Base-by-base conservation (phyloP, 2,888 invertebrate species). In the Thymelicus acteon region DNA sequence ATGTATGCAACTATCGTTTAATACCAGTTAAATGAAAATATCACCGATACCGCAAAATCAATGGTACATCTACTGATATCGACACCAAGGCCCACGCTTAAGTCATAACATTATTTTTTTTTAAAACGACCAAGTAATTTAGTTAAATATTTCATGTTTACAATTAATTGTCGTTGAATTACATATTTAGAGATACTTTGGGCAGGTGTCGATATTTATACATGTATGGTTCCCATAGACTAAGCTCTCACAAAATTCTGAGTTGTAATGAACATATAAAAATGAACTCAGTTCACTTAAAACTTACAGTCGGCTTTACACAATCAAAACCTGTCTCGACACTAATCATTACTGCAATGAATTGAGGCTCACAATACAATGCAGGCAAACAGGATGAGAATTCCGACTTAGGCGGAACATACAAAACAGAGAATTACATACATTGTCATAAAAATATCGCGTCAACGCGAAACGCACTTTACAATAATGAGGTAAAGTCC, bases 331-430 rank as follows among this genome's bases (percentile, higher is more conserved):
- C 64, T 54, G 52, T 39, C 54, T 63, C 39, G 37, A 63, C 48
- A 39, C 37, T 63, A 39, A 49, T 8, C 49, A 37, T 49, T 37
- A 63, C 52, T 52, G 52, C 40, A 49, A 31, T 24, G 12, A 39
- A 7, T n/a, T 37, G 24, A 24, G 39, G 63, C 39, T 52, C 24
- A 52, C 39, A 40, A 64, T 52, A 39, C 49, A 54, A 52, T 40
- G 52, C 19, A 5, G 10, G 15, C 52, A 39, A 52, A 64, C 48
- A 15, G 54, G 40, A 65, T 40, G 64, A 65, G 64, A 44, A 54
- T 65, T 65, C 64, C 64, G 64, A 65, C 64, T 54, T 13, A 65
- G 64, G 54, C 64, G 64, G 64, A 62, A 64, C 39, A 40, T 65
- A 54, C 52, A 39, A 52, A 37, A 64, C 13, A 8, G 52, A 44